Evolutionary conservation across 2,113 vertebrate genomes (phyloP).

Genomic region (Lichenostomus cassidix): DNA sequence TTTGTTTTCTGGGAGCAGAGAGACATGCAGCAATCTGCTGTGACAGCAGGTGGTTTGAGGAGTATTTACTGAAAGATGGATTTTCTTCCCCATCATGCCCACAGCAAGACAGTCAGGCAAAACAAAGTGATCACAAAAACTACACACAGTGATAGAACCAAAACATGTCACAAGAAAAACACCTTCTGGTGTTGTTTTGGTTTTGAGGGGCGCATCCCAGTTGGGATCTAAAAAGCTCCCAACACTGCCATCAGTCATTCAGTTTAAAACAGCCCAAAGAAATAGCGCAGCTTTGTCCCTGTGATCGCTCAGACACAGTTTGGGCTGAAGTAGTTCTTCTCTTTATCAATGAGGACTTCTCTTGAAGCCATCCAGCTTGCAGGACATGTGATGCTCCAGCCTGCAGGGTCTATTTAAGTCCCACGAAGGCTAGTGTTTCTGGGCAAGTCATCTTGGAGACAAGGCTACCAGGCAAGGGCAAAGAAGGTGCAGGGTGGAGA

Average conservation of each 20-base stretch:
- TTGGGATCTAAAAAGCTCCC: not conserved
- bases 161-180: not conserved
- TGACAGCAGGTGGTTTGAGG: slow-evolving; percentile 21
- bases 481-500: not conserved
- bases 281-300: not conserved
- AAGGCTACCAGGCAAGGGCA: not conserved
- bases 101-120: not conserved
- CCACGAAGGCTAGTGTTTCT: not conserved
- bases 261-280: not conserved
- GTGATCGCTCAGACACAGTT: not conserved
- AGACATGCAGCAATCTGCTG: not conserved
- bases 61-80: slow-evolving; percentile 34
- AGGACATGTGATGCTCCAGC: not conserved
- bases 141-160: not conserved
- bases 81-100: slow-evolving; percentile 2
- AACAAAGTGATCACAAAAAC: slow-evolving; percentile 35
- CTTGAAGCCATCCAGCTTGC: not conserved
- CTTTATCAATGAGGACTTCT: not conserved
- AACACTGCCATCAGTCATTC: not conserved
- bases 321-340: not conserved
- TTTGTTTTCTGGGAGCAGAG: not conserved
- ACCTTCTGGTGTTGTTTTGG: not conserved
- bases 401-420: not conserved
- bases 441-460: not conserved
- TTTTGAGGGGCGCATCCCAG: not conserved